phyloP scores from a whole-genome alignment of 2,113 vertebrate species.

The human (Homo sapiens) region DNA sequence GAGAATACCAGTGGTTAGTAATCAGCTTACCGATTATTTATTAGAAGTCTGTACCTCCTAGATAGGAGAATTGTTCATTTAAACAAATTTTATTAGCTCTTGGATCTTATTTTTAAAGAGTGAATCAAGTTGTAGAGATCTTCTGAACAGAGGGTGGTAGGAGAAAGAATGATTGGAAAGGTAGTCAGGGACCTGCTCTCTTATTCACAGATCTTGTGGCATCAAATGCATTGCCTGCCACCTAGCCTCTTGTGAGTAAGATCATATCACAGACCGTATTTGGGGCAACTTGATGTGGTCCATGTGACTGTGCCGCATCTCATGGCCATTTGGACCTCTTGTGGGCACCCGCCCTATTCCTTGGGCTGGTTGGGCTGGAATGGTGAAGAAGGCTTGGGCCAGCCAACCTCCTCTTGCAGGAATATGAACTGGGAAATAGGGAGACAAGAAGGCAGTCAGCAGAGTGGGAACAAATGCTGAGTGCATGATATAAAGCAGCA shows the following conservation, averaged over 20 bases:
- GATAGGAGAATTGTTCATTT: constrained; percentile 59
- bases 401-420: neutral
- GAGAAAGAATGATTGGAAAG: neutral
- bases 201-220: neutral
- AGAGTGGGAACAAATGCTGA: neutral
- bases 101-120: constrained; percentile 45
- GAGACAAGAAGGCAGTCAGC: neutral
- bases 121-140: neutral
- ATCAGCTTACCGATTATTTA: constrained; percentile 74
- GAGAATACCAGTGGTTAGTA: constrained; percentile 56
- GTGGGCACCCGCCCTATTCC: neutral
- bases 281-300: neutral
- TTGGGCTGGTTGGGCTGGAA: neutral
- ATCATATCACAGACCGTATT: rapidly evolving
- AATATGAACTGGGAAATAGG: neutral
- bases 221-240: no score
- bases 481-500: neutral
- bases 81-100: constrained; percentile 61
- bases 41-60: constrained; percentile 66
- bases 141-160: neutral
- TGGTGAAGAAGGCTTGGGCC: neutral
- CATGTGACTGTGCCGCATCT: rapidly evolving
- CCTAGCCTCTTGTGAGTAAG: neutral
- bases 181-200: neutral
- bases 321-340: neutral